These are phyloP conservation scores for Sebastolobus altivelis DNA, from an alignment of 2,797 vertebrate species.

Conservation along the genomic window DNA sequence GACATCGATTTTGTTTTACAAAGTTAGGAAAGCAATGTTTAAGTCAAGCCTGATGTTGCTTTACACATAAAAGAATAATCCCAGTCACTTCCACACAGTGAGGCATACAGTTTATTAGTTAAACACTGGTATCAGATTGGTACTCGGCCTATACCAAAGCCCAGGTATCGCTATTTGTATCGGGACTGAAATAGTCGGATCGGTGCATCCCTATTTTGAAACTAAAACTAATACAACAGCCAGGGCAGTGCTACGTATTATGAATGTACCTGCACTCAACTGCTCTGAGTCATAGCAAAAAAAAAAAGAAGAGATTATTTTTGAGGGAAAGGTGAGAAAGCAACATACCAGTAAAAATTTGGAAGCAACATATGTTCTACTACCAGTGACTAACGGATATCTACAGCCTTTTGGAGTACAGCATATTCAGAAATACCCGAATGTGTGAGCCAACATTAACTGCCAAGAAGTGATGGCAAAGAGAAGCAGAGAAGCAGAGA, in stretches of 20 bases:
- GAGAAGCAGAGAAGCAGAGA: conserved; percentile 37
- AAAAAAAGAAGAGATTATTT: not conserved
- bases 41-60: no score
- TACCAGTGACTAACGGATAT: conserved; percentile 31
- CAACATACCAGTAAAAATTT: not conserved
- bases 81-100: no score
- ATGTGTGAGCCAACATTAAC: conserved; percentile 46
- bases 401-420: conserved; percentile 34
- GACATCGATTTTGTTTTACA: no score
- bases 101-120: no score
- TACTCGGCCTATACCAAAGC: no score
- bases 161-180: no score
- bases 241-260: not conserved
- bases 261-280: not conserved
- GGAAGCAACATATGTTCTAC: conserved; percentile 19
- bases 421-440: conserved; percentile 31
- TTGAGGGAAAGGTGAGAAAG: conserved; percentile 11
- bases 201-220: not conserved
- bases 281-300: not conserved
- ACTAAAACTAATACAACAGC: not conserved
- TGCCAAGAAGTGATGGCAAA: conserved; percentile 57
- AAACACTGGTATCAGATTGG: no score
- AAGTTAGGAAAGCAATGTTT: no score
- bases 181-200: no score
- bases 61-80: no score